Conservation (phyloP, 2,797 vertebrate genomes). For the Myiotriccus ornatus region DNA sequence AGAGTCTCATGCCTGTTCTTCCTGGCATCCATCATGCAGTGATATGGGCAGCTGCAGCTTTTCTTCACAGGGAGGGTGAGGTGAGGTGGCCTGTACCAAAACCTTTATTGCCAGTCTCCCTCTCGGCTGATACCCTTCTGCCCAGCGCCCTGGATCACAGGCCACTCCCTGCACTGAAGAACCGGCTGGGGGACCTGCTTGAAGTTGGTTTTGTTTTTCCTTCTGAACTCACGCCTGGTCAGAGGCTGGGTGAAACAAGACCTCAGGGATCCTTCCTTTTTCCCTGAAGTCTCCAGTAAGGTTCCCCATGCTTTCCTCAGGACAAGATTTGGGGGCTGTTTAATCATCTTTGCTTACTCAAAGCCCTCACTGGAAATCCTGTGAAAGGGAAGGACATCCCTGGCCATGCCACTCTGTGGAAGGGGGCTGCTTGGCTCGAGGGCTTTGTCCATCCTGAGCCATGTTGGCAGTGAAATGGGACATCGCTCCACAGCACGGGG, state of each 20-base stretch:
- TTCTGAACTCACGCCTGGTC: not conserved
- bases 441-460: not conserved
- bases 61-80: not conserved
- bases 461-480: accelerated
- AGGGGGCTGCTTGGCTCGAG: accelerated
- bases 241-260: not conserved
- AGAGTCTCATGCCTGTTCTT: not conserved
- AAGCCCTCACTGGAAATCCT: not conserved
- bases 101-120: not conserved
- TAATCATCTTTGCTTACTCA: not conserved
- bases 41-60: not conserved
- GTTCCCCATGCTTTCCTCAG: not conserved
- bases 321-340: not conserved
- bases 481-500: accelerated
- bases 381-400: not conserved
- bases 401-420: not conserved
- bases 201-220: not conserved
- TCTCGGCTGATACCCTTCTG: accelerated
- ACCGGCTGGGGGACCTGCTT: not conserved
- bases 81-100: not conserved
- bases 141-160: not conserved
- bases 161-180: not conserved
- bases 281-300: not conserved
- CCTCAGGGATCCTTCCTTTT: not conserved
- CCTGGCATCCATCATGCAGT: not conserved